phyloP scores from a whole-genome alignment of 2,113 vertebrate species.

The Neogale vison region DNA sequence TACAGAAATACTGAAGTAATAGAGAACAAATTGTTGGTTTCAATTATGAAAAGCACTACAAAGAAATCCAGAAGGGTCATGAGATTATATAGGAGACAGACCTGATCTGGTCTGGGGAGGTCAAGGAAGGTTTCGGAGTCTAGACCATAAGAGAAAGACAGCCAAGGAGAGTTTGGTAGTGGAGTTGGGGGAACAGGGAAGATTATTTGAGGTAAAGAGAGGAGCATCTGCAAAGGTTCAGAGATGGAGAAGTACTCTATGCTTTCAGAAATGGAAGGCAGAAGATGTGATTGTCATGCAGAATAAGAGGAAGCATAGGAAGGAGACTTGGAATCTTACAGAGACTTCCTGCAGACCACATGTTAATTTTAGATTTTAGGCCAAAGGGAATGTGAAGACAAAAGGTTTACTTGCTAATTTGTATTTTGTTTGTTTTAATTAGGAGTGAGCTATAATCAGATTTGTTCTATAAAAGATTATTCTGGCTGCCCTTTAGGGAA shows the following conservation, averaged over 20 bases:
- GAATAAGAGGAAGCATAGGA: neutral
- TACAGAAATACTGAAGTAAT: neutral
- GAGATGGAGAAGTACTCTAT: neutral
- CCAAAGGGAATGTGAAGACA: neutral
- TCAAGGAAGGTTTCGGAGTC: neutral
- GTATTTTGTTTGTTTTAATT: conserved; percentile 22
- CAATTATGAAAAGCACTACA: neutral
- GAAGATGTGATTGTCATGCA: neutral
- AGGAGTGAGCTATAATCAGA: neutral
- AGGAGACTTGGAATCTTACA: neutral
- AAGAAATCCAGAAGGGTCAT: neutral
- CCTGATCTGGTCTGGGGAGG: neutral
- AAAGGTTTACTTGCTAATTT: neutral
- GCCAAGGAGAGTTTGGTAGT: neutral
- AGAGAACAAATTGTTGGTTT: neutral
- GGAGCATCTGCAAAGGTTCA: neutral
- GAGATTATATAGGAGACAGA: neutral
- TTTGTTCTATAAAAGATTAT: neutral
- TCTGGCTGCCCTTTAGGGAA: neutral
- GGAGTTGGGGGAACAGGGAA: accelerated
- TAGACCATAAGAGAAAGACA: neutral
- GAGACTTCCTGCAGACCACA: neutral
- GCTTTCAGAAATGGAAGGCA: neutral
- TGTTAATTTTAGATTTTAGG: conserved; percentile 26
- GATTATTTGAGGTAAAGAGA: neutral